Conservation (phyloP, 2,113 vertebrate species). For the Candoia aspera region DNA sequence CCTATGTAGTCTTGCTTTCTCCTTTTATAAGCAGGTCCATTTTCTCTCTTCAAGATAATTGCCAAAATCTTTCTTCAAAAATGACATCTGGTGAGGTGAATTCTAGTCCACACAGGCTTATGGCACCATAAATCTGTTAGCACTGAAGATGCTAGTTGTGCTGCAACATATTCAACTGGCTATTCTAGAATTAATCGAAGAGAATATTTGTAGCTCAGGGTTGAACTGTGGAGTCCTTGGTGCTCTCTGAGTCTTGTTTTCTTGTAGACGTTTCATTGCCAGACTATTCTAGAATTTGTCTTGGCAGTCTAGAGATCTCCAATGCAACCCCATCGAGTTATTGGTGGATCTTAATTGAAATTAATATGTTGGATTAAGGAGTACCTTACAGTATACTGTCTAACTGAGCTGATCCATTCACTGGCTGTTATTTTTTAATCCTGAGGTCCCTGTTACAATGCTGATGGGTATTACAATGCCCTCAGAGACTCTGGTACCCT, state of each 20-base stretch:
- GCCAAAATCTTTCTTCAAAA: not conserved
- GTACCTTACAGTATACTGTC: not conserved
- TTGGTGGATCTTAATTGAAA: not conserved
- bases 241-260: too few relatives aligned
- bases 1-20: not conserved
- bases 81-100: not conserved
- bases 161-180: not conserved
- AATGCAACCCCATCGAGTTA: not conserved
- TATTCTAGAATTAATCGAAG: not conserved
- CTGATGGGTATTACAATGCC: not conserved
- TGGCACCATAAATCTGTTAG: not conserved
- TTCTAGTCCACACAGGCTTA: not conserved
- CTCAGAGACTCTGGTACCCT: not conserved
- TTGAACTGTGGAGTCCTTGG: too few relatives aligned
- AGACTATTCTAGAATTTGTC: not conserved
- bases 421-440: too few relatives aligned
- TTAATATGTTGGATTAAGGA: not conserved
- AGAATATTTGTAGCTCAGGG: too few relatives aligned
- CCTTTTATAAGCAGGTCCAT: not conserved
- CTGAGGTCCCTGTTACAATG: too few relatives aligned
- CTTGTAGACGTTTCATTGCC: too few relatives aligned
- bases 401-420: not conserved
- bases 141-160: not conserved
- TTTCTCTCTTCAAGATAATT: not conserved
- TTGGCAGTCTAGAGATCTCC: not conserved